These are phyloP conservation scores for Umimayanthus chanpuru DNA, from an alignment of 92 coral and sea anemone species.

Conservation along the genomic window DNA sequence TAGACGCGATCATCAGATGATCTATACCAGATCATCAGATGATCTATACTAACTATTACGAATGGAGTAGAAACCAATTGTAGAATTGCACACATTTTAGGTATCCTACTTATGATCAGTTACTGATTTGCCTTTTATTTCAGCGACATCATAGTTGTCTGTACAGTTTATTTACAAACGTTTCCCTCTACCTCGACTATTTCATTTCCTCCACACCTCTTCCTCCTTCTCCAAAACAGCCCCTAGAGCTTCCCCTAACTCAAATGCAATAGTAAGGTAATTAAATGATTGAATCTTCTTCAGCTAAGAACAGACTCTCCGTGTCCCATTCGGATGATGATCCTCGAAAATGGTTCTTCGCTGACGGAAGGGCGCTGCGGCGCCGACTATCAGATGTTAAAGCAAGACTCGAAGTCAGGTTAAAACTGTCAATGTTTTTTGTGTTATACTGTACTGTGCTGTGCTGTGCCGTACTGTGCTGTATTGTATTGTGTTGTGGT, in stretches of 20 bases:
- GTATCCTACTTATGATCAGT: too few relatives aligned
- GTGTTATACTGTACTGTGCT: too few relatives aligned
- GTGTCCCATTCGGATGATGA: slow-evolving; percentile 46
- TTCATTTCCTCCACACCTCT: not conserved
- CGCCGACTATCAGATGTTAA: slow-evolving; percentile 73
- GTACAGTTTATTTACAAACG: not conserved
- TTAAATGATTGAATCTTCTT: not conserved
- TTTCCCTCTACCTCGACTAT: not conserved
- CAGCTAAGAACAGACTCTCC: not conserved
- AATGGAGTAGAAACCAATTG: too few relatives aligned
- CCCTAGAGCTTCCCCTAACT: not conserved
- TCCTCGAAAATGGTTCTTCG: slow-evolving; percentile 88
- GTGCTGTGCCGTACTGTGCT: too few relatives aligned
- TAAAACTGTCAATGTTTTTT: not conserved
- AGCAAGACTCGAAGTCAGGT: slow-evolving; percentile 63
- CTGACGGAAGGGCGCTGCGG: slow-evolving; percentile 70
- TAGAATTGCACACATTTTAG: too few relatives aligned
- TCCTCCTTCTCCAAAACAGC: too few relatives aligned
- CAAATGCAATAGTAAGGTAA: not conserved
- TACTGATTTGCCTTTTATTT: too few relatives aligned
- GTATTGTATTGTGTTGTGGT: too few relatives aligned
- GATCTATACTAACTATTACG: too few relatives aligned
- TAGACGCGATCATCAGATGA: too few relatives aligned
- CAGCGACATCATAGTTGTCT: too few relatives aligned
- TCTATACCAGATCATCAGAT: too few relatives aligned